Conservation (phyloP, 2,113 vertebrate species). For the Phyllostomus discolor region DNA sequence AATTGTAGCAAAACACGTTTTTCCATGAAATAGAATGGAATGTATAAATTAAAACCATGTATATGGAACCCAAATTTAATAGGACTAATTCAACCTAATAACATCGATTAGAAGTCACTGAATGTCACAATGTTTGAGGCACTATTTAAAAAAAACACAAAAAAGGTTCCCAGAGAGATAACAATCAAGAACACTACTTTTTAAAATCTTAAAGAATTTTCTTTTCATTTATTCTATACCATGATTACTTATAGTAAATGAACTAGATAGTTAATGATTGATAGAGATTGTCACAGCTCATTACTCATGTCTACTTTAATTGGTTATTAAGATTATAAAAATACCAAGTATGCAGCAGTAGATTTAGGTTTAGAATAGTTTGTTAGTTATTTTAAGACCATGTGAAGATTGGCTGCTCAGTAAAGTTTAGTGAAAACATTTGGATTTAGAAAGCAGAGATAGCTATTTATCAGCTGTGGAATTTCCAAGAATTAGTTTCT, state of each 20-base stretch:
- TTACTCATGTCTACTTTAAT: neutral
- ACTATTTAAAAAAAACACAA: slow-evolving; percentile 31
- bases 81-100: slow-evolving; percentile 35
- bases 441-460: slow-evolving; percentile 19
- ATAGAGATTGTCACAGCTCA: slow-evolving; percentile 36
- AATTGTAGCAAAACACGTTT: slow-evolving; percentile 37
- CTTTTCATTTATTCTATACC: slow-evolving; percentile 1
- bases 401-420: neutral
- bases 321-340: neutral
- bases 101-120: neutral
- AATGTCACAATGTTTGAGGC: slow-evolving; percentile 50
- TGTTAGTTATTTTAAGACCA: slow-evolving; percentile 24
- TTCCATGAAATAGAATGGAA: neutral
- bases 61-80: slow-evolving; percentile 8
- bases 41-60: slow-evolving; percentile 30
- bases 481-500: slow-evolving; percentile 1
- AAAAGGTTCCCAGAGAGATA: slow-evolving; percentile 19
- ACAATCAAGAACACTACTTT: neutral
- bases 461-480: neutral
- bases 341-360: neutral
- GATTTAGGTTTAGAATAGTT: neutral
- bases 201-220: neutral
- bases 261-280: neutral
- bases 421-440: neutral
- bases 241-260: neutral